Conservation (phyloP, 2,113 vertebrate species). For the Cygnus atratus region DNA sequence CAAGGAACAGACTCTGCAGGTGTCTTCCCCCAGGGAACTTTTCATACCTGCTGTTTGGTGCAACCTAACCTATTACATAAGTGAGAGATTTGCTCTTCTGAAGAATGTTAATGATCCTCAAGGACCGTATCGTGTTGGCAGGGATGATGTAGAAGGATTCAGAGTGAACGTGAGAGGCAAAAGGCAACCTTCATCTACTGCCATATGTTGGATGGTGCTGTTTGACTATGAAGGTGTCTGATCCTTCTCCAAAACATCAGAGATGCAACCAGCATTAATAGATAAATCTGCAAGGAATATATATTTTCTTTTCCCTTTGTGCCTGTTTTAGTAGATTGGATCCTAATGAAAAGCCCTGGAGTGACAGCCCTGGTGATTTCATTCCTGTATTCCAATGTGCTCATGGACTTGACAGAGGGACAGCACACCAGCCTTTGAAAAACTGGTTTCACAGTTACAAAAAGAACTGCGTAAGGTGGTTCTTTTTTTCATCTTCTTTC, state of each 20-base stretch:
- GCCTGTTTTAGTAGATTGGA: not conserved
- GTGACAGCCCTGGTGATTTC: not conserved
- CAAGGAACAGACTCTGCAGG: constrained; percentile 30
- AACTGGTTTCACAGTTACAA: not conserved
- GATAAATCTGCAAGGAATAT: not conserved
- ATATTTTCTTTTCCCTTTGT: not conserved
- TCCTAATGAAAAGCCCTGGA: not conserved
- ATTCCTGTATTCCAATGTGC: not conserved
- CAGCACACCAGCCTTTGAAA: not conserved
- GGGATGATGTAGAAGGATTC: constrained; percentile 11
- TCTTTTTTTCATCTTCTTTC: not conserved
- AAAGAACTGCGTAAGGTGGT: not conserved
- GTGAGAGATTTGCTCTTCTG: constrained; percentile 15
- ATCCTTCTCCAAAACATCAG: not conserved
- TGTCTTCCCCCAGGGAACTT: constrained; percentile 46
- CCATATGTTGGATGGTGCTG: not conserved
- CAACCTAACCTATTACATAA: not conserved
- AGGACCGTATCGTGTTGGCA: not conserved
- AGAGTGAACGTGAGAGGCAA: not conserved
- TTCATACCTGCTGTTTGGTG: constrained; percentile 20
- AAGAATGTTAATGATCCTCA: constrained; percentile 12
- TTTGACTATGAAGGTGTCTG: not conserved
- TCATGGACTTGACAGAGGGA: not conserved
- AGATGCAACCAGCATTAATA: not conserved
- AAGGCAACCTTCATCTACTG: constrained; percentile 23